phyloP scores from a whole-genome alignment of 2,113 vertebrate genomes.

The Cynopterus brachyotis region DNA sequence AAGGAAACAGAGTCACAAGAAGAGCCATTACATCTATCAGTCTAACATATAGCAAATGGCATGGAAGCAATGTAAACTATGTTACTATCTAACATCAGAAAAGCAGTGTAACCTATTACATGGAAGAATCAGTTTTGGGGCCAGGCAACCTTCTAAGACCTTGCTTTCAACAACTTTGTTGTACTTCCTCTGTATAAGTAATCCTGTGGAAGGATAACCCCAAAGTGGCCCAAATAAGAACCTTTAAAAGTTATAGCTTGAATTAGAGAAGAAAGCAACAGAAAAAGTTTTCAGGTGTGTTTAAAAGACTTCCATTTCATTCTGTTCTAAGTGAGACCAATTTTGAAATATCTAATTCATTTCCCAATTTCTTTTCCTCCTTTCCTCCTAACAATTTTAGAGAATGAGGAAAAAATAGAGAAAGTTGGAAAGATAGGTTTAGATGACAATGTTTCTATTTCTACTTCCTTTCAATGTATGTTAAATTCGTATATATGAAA shows the following conservation, averaged over 20 bases:
- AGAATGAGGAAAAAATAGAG: not conserved
- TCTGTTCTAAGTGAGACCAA: not conserved
- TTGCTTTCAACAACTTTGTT: not conserved
- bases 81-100: not conserved
- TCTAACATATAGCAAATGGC: not conserved
- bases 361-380: not conserved
- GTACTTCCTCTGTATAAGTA: not conserved
- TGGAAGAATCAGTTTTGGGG: not conserved
- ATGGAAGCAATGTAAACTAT: not conserved
- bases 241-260: not conserved
- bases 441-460: not conserved
- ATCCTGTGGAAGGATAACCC: not conserved
- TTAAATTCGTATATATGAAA: not conserved
- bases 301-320: constrained; percentile 29
- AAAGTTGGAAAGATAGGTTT: not conserved
- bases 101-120: not conserved
- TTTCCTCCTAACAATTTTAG: not conserved
- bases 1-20: not conserved
- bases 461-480: not conserved
- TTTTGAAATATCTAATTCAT: not conserved
- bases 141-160: not conserved
- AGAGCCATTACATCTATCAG: not conserved
- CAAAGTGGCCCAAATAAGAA: not conserved
- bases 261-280: not conserved
- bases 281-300: not conserved